These are phyloP conservation scores for Lasioglossum calceatum DNA, from an alignment of 2,888 invertebrate genomes.

Conservation along the genomic window DNA sequence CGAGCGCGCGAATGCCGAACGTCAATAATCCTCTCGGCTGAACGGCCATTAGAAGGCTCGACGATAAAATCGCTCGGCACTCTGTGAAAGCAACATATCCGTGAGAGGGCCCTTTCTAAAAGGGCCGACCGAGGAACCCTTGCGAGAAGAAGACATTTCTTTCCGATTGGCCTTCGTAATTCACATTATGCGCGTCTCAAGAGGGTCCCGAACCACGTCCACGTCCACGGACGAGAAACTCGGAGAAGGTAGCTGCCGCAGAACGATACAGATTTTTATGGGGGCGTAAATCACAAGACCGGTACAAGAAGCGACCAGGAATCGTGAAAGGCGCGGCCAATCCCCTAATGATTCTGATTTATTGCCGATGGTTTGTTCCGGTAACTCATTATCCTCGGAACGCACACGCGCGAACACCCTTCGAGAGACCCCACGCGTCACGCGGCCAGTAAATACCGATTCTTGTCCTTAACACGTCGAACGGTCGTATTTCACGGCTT, in stretches of 20 bases:
- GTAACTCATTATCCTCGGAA: slow-evolving; percentile 54
- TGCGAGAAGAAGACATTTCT: slow-evolving; percentile 65
- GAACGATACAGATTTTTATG: slow-evolving; percentile 70
- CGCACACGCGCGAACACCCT: slow-evolving; percentile 3
- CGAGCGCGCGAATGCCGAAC: slow-evolving; percentile 1
- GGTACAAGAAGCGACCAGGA: slow-evolving; percentile 62
- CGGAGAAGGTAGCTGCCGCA: slow-evolving; percentile 27
- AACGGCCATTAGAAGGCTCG: slow-evolving; percentile 25
- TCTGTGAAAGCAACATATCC: neutral
- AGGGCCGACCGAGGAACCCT: slow-evolving; percentile 37
- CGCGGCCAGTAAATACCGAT: slow-evolving; percentile 11
- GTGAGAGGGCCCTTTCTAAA: neutral
- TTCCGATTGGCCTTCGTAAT: slow-evolving; percentile 61
- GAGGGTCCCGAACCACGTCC: neutral
- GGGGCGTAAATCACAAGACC: slow-evolving; percentile 63
- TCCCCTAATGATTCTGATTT: slow-evolving; percentile 77
- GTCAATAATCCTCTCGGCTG: slow-evolving; percentile 18
- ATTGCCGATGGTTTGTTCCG: slow-evolving; percentile 65
- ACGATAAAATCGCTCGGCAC: slow-evolving; percentile 36
- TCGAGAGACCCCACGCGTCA: slow-evolving; percentile 45
- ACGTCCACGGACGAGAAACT: neutral
- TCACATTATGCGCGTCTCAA: slow-evolving; percentile 45
- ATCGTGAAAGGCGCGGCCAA: slow-evolving; percentile 71
- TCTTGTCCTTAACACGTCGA: slow-evolving; percentile 28
- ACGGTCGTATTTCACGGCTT: slow-evolving; percentile 35